These are phyloP conservation scores for Parapristionchus giblindavisi DNA, from an alignment of 2,888 invertebrate species.

Conservation along the genomic window DNA sequence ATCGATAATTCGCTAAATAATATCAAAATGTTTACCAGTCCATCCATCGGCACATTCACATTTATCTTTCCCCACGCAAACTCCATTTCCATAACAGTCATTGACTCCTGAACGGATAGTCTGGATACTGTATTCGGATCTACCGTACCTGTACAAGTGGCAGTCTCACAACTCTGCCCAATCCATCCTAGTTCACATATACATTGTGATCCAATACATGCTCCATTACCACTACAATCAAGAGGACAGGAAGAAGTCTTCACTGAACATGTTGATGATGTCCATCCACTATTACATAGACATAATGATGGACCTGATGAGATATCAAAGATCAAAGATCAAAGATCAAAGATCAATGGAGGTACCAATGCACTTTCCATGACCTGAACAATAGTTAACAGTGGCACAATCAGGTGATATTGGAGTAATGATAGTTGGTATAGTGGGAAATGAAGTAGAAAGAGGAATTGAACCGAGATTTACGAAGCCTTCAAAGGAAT, in stretches of 20 bases:
- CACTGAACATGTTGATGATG: slow-evolving; percentile 23
- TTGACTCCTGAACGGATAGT: slow-evolving; percentile 18
- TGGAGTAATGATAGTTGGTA: neutral
- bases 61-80: slow-evolving; percentile 28
- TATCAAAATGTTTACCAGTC: neutral
- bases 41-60: slow-evolving; percentile 37
- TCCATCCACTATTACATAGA: slow-evolving; percentile 28
- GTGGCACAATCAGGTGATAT: slow-evolving; percentile 12
- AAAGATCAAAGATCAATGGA: neutral
- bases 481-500: slow-evolving; percentile 26
- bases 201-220: slow-evolving; percentile 35
- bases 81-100: slow-evolving; percentile 22
- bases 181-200: slow-evolving; percentile 37
- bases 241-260: neutral
- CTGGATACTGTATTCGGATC: too few relatives aligned
- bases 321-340: neutral
- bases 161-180: slow-evolving; percentile 33
- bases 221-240: slow-evolving; percentile 8
- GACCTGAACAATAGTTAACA: slow-evolving; percentile 30
- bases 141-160: slow-evolving; percentile 27
- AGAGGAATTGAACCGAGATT: slow-evolving; percentile 33
- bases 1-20: neutral
- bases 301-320: slow-evolving; percentile 33
- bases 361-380: slow-evolving; percentile 28
- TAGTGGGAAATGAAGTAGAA: neutral